Conservation (phyloP, 2,888 invertebrate genomes). For the Tipula lateralis region DNA sequence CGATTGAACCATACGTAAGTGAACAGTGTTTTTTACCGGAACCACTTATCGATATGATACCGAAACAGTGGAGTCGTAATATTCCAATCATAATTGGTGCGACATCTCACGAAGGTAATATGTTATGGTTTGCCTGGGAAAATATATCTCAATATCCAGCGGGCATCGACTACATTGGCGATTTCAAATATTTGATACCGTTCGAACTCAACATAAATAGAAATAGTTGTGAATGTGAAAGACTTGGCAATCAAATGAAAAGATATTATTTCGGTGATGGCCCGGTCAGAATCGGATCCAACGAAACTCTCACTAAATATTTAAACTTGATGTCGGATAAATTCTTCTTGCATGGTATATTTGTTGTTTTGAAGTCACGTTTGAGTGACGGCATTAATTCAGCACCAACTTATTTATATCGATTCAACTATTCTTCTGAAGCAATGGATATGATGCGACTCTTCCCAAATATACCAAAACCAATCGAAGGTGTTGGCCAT, state of each 20-base stretch:
- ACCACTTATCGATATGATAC: not conserved
- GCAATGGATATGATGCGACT: slow-evolving; percentile 42
- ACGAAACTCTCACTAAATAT: not conserved
- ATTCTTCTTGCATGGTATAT: slow-evolving; percentile 45
- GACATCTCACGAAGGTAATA: slow-evolving; percentile 43
- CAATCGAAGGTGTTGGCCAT: slow-evolving; percentile 43
- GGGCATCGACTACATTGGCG: not conserved
- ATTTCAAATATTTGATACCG: not conserved
- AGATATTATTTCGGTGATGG: not conserved
- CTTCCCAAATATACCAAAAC: not conserved
- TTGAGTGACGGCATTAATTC: slow-evolving; percentile 37
- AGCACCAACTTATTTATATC: slow-evolving; percentile 36
- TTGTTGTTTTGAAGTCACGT: not conserved
- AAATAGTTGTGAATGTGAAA: not conserved
- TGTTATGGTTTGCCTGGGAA: not conserved
- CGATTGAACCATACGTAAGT: not conserved
- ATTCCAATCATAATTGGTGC: slow-evolving; percentile 47
- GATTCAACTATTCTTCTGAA: slow-evolving; percentile 46
- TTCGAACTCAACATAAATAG: not conserved
- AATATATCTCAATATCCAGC: not conserved
- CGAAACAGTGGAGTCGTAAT: slow-evolving; percentile 42
- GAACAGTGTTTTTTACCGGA: not conserved
- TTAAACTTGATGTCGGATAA: slow-evolving; percentile 45
- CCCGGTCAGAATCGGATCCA: not conserved
- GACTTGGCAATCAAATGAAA: not conserved